Evolutionary conservation across 2,113 vertebrate genomes (phyloP).

Genomic region (Chamaetylas fuelleborni): DNA sequence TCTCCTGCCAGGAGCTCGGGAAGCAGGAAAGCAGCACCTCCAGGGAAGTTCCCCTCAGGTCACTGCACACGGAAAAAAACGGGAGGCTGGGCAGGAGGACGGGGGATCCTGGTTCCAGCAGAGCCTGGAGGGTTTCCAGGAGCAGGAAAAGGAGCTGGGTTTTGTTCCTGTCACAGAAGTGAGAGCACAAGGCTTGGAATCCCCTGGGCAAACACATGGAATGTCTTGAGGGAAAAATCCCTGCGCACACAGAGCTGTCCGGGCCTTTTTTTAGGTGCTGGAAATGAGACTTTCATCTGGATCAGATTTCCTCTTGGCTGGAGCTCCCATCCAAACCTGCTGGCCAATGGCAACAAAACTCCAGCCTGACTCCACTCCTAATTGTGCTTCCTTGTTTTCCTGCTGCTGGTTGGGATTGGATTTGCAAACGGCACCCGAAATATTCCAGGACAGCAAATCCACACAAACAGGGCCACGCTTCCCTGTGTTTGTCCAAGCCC

Average conservation of each 20-base stretch:
- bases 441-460: conserved; percentile 7
- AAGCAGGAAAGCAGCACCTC: not conserved
- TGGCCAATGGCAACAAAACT: conserved; percentile 59
- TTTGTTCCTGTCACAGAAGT: not conserved
- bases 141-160: not conserved
- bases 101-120: not conserved
- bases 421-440: not conserved
- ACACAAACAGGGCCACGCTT: not conserved
- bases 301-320: conserved; percentile 47
- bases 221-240: not conserved
- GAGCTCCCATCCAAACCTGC: not conserved
- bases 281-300: conserved; percentile 13
- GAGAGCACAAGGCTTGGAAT: not conserved
- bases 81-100: not conserved
- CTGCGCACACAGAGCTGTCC: not conserved
- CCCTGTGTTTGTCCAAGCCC: not conserved
- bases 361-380: not conserved
- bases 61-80: not conserved
- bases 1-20: not conserved
- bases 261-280: conserved; percentile 11
- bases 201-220: not conserved
- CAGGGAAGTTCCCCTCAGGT: conserved; percentile 44
- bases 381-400: conserved; percentile 3
- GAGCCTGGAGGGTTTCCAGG: not conserved
- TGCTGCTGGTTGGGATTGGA: not conserved